Base-by-base conservation (phyloP, 2,797 vertebrate species). In the Pteronotus mesoamericanus region DNA sequence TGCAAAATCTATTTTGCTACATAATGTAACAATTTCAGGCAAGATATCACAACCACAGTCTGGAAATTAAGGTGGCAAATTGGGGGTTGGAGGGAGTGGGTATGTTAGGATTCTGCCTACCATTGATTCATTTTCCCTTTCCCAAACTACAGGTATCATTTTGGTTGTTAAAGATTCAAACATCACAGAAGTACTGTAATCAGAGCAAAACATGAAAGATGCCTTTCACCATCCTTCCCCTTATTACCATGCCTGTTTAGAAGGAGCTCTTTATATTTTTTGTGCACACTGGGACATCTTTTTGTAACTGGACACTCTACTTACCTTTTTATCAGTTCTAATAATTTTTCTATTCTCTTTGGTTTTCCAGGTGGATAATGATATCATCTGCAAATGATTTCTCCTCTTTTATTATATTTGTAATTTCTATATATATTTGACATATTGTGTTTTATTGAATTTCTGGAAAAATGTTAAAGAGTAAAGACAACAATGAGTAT, bases 1-100 rank as follows among this genome's bases (percentile, higher is more conserved):
- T 86, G 82, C 24, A 96, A 93, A 95, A 75, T 95, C 86, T 51
- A 39, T 82, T 89, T 95, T 93, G 34, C 51, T 75, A 86, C 44
- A 44, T 77, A 86, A 69, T 91, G 68, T 59, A 86, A 68, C 44
- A 78, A 72, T 95, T 74, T 72, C 10, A 37, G 18, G 46, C 53
- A 69, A 77, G 10, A 19, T 69, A 57, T 71, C 37, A 84, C 32
- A 61, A 37, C 83, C 61, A 42, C 34, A 61, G 21, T 89, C 53
- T 12, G 11, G 44, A 95, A 95, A 68, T 86, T 66, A 57, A 55
- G 44, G 26, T 86, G 42, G 59, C 68, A 82, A 91, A 83, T 83
- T 32, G 53, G 11, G 24, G 69, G 21, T 12, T 26, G 71, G 44
- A 3, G 37, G 51, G 61, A 42, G 59, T 19, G 5, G 42, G 9